phyloP scores from a whole-genome alignment of 2,113 vertebrate species.

The Pelusios castaneus region DNA sequence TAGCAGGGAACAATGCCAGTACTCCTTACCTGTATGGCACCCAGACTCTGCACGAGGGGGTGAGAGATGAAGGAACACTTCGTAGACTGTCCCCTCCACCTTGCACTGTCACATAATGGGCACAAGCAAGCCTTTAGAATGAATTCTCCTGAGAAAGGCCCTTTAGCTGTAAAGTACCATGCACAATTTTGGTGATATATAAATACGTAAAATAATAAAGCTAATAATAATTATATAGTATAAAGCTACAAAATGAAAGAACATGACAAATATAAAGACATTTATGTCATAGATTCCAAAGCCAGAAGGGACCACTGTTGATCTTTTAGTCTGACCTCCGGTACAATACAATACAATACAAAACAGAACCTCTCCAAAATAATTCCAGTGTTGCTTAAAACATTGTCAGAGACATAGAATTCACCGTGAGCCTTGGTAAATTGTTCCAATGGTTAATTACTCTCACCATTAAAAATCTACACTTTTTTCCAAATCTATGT shows the following conservation, averaged over 20 bases:
- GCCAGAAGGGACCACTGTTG: neutral
- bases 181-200: neutral
- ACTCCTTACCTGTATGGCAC: slow-evolving; percentile 25
- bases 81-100: neutral
- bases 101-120: neutral
- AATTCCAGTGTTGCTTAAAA: neutral
- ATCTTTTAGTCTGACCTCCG: neutral
- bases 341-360: no score
- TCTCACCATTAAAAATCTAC: neutral
- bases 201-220: neutral
- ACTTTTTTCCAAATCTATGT: neutral
- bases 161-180: neutral
- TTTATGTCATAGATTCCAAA: slow-evolving; percentile 2
- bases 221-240: neutral
- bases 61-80: neutral
- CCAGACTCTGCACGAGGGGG: neutral
- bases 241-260: slow-evolving; percentile 1
- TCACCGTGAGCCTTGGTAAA: neutral
- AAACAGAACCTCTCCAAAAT: neutral
- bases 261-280: slow-evolving; percentile 17
- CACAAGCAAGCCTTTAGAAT: neutral
- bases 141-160: neutral
- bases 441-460: neutral
- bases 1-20: slow-evolving; percentile 2
- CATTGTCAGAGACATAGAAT: neutral